A percentile compares a stretch with the other conserved stretches of the same genome.
Evolutionary conservation across 2,113 vertebrate genomes (phyloP).

Genomic region (Notechis scutatus): DNA sequence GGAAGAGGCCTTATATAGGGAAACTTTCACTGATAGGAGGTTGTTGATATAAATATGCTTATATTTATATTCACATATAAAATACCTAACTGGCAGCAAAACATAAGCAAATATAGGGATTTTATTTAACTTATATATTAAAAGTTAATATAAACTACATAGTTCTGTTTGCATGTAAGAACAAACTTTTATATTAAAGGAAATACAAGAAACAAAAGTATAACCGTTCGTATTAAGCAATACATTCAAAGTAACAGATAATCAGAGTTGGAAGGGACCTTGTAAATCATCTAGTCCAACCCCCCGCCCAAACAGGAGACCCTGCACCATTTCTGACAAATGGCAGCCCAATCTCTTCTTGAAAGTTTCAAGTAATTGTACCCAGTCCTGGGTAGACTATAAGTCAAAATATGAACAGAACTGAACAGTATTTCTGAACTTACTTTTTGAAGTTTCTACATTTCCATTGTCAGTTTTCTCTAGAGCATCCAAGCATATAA

Average conservation of each 20-base stretch:
- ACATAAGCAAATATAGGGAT: neutral
- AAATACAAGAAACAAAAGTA: neutral
- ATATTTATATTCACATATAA: neutral
- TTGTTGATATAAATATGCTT: neutral
- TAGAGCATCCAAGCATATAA: conserved; percentile 77
- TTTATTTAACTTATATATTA: neutral
- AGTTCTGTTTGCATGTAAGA: neutral
- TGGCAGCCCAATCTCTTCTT: too few species aligned
- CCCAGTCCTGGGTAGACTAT: neutral
- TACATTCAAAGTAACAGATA: neutral
- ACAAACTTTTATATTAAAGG: neutral
- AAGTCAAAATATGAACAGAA: neutral
- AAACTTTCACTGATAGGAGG: neutral
- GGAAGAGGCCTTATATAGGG: neutral
- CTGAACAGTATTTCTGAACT: conserved; percentile 43
- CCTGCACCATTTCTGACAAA: too few species aligned
- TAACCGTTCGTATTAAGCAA: neutral
- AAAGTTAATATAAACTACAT: neutral
- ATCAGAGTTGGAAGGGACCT: too few species aligned
- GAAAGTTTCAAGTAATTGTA: neutral
- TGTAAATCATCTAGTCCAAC: too few species aligned
- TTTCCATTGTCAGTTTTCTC: conserved; percentile 70
- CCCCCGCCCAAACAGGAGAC: too few species aligned
- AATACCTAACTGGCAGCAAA: neutral
- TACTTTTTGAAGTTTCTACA: conserved; percentile 69